Evolutionary conservation across 1,140 invertebrate species (phyloP).

Genomic region (Nasonia giraulti): DNA sequence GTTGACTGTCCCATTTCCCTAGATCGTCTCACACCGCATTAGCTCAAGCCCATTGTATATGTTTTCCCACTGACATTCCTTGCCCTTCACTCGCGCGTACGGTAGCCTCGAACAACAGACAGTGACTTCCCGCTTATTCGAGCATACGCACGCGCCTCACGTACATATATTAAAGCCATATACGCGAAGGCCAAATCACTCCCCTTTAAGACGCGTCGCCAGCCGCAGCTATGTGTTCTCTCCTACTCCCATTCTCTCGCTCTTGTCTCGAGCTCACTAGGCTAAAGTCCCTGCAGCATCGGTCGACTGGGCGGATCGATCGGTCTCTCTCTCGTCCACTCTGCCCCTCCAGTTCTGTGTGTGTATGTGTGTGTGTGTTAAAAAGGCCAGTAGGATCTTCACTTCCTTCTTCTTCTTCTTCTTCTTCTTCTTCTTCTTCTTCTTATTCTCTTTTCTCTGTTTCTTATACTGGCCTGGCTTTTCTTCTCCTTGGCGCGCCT

Average conservation of each 20-base stretch:
- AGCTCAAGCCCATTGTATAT: background rate
- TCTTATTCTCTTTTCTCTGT: background rate
- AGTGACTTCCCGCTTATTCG: background rate
- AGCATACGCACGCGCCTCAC: background rate
- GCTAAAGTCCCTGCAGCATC: background rate
- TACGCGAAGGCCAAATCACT: background rate
- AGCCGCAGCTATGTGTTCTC: background rate
- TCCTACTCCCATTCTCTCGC: background rate
- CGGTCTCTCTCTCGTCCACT: background rate
- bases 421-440: background rate
- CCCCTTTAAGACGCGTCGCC: constrained; percentile 9
- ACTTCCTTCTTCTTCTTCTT: background rate
- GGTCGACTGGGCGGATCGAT: background rate
- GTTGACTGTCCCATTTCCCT: background rate
- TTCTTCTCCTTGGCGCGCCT: background rate
- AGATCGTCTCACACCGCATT: background rate
- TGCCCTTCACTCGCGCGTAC: background rate
- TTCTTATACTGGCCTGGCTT: background rate
- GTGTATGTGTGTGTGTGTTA: background rate
- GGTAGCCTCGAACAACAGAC: no score
- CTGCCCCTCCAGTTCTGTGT: background rate
- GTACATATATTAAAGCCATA: background rate
- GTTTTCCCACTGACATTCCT: background rate
- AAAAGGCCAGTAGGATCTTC: background rate
- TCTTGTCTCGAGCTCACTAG: no score